Percentiles rank a stretch among this genome's conserved stretches.
Evolutionary conservation across 2,888 invertebrate genomes (phyloP).

Genomic region (Dione vanillae): DNA sequence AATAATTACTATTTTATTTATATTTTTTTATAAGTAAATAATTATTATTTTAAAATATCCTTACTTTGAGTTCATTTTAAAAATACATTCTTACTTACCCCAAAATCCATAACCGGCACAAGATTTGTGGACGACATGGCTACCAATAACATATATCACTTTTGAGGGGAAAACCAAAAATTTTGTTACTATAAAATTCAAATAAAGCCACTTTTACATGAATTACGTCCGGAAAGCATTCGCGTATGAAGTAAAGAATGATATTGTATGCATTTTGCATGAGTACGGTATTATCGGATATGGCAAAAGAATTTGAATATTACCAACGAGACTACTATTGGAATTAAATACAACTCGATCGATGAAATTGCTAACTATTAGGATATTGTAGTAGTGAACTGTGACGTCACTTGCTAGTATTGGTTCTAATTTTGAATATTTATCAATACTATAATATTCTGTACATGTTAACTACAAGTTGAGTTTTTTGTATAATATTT

Average conservation of each 20-base stretch:
- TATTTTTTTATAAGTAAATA: no score
- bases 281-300: slow-evolving; percentile 80
- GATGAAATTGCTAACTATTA: slow-evolving; percentile 19
- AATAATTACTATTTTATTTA: no score
- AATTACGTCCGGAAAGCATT: slow-evolving; percentile 75
- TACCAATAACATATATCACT: slow-evolving; percentile 33
- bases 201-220: slow-evolving; percentile 79
- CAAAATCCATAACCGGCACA: slow-evolving; percentile 34
- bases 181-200: slow-evolving; percentile 74
- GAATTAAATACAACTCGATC: slow-evolving; percentile 42
- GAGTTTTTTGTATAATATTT: no score
- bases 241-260: slow-evolving; percentile 79
- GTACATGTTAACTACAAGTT: no score
- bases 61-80: no score
- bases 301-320: slow-evolving; percentile 79
- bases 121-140: slow-evolving; percentile 37
- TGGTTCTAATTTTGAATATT: no score
- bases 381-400: no score
- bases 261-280: slow-evolving; percentile 84
- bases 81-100: not conserved
- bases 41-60: no score
- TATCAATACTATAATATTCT: no score
- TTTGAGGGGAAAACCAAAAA: slow-evolving; percentile 52
- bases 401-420: no score
- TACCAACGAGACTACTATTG: slow-evolving; percentile 58